Evolutionary conservation across 2,113 vertebrate genomes (phyloP).

Genomic region (Trematocara variabile): DNA sequence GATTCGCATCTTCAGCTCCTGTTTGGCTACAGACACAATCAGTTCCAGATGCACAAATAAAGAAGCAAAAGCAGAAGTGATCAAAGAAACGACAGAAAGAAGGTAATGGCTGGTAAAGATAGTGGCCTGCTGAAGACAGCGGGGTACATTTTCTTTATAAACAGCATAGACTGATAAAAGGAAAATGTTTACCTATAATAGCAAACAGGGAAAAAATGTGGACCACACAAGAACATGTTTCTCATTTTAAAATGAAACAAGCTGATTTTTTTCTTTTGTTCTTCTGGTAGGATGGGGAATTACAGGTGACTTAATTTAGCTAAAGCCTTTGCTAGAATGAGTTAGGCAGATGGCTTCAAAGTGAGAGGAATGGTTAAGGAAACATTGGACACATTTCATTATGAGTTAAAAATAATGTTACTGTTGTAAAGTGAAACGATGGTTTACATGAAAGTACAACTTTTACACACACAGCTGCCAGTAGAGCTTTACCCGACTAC

Average conservation of each 20-base stretch:
- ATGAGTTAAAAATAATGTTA: neutral
- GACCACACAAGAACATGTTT: neutral
- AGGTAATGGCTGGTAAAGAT: neutral
- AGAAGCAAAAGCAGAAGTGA: neutral
- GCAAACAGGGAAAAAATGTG: neutral
- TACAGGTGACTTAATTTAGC: neutral
- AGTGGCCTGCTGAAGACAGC: neutral
- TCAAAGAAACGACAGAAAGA: neutral
- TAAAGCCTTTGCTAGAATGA: neutral
- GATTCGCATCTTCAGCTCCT: neutral
- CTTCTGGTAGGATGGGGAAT: neutral
- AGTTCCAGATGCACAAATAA: neutral
- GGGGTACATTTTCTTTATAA: neutral
- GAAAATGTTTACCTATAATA: neutral
- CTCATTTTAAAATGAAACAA: neutral
- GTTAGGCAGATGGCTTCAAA: neutral
- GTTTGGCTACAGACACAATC: neutral
- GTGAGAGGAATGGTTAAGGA: neutral
- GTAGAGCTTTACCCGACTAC: neutral
- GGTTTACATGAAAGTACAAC: neutral
- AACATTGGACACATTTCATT: neutral
- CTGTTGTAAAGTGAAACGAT: neutral
- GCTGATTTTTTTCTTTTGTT: neutral
- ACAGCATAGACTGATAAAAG: neutral
- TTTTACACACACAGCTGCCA: neutral